Evolutionary conservation across 2,113 vertebrate species (phyloP), one percentile per base, ranked within the genome.

Genomic region (Stercorarius parasiticus): DNA sequence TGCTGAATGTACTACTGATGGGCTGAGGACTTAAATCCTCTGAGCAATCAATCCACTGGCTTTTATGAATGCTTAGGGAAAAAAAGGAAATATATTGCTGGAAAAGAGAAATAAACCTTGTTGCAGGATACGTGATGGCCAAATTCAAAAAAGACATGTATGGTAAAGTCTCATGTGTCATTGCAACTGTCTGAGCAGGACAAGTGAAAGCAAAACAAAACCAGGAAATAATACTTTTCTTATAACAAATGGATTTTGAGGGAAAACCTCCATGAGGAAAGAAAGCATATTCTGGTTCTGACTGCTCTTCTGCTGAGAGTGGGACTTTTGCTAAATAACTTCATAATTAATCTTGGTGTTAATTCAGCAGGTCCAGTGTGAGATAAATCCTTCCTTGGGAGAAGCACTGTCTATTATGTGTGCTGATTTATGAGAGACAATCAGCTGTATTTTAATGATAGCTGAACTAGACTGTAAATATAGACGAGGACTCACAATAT

Each of bases 61-160:
- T 91, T 96, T 97, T 89, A 94, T 92, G 49, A 91, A 95, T 49
- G 77, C 20, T 94, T 82, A 82, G 86, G 81, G 85, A 9, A 56
- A 91, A 88, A 92, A 93, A 67, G 6, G 42, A 81, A 86, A 91
- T 81, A 61, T 45, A 82, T 91, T 92, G 23, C 72, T 94, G 70
- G 73, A 92, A 92, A 94, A 91, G 73, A 82, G 36, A 76, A 93
- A 91, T 43, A 91, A 92, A 53, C 40, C 22, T 79, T 67, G 9
- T 80, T 95, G 53, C 43, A 78, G 78, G 45, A 65, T 92, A 78
- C 1, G 6, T 4, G 3, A 87, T 42, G 49, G 83, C 70, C 91
- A 91, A 76, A 90, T 94, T 93, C 1, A 94, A 38, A 82, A 81
- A 84, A 78, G 55, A 34, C 20, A 7, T 53, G n/a, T 84, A 13